phyloP scores from a whole-genome alignment of 2,797 vertebrate species.

The Siniperca scherzeri region DNA sequence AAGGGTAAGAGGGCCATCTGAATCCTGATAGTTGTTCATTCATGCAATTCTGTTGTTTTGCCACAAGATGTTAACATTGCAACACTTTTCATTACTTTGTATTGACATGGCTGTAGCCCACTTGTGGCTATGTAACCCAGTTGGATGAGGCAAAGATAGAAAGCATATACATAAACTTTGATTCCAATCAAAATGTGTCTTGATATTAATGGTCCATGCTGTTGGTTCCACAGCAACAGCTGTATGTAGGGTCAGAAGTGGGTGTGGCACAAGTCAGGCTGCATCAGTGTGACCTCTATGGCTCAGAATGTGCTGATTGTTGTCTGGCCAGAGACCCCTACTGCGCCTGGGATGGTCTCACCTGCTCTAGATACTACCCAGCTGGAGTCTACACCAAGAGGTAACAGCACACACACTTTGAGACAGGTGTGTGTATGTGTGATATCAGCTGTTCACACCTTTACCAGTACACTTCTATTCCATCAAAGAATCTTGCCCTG shows the following conservation, averaged over 20 bases:
- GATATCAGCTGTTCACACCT: conserved; percentile 58
- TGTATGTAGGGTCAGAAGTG: conserved; percentile 92
- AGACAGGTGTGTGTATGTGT: conserved; percentile 16
- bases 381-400: conserved; percentile 92
- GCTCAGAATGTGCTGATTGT: conserved; percentile 95
- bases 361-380: conserved; percentile 94
- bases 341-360: conserved; percentile 96
- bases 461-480: conserved; percentile 17
- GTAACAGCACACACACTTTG: conserved; percentile 73
- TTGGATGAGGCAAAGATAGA: conserved; percentile 1
- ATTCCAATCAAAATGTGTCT: background rate
- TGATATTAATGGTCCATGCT: background rate
- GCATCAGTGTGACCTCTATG: conserved; percentile 96
- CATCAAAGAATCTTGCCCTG: conserved; percentile 38
- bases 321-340: conserved; percentile 97
- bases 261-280: conserved; percentile 92
- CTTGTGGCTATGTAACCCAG: background rate
- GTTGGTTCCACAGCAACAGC: conserved; percentile 89
- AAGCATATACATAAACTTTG: background rate
- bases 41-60: conserved; percentile 63
- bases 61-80: conserved; percentile 77
- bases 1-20: conserved; percentile 86
- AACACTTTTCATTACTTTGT: conserved; percentile 34
- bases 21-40: background rate
- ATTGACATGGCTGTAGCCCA: conserved; percentile 1